A percentile compares a stretch with the other conserved stretches of the same genome.
These are phyloP conservation scores for Lamprologus lemairii DNA, from an alignment of 2,113 vertebrate species.

Conservation along the genomic window DNA sequence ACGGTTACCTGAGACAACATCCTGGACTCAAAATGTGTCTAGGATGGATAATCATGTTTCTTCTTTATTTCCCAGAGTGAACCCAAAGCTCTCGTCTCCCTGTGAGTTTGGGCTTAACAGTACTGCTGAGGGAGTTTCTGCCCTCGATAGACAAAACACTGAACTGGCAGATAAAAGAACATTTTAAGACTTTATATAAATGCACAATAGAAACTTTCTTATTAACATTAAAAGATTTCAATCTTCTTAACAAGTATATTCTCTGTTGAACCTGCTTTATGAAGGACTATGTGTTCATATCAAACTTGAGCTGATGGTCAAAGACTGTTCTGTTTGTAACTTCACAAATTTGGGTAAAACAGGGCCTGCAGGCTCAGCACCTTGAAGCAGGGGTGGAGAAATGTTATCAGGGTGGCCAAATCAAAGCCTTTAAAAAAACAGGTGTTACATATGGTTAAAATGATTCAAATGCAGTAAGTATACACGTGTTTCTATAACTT, in stretches of 20 bases:
- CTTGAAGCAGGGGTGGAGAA: background rate
- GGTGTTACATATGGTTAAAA: background rate
- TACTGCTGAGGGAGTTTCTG: background rate
- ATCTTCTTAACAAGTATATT: background rate
- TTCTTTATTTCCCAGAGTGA: background rate
- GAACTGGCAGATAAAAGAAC: background rate
- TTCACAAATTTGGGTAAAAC: background rate
- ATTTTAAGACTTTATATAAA: background rate
- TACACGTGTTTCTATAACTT: background rate
- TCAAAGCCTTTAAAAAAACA: background rate
- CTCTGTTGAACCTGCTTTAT: background rate
- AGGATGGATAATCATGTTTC: background rate
- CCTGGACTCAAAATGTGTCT: background rate
- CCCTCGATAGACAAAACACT: background rate
- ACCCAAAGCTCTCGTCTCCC: background rate
- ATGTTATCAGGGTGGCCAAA: background rate
- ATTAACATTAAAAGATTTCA: background rate
- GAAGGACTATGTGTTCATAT: background rate
- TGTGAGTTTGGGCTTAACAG: background rate
- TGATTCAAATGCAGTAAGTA: background rate
- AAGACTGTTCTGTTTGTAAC: background rate
- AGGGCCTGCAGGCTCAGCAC: background rate
- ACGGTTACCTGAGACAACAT: background rate
- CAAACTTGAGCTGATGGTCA: background rate
- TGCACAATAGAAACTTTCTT: background rate